phyloP scores from a whole-genome alignment of 2,113 vertebrate species.

The Isichthys henryi region DNA sequence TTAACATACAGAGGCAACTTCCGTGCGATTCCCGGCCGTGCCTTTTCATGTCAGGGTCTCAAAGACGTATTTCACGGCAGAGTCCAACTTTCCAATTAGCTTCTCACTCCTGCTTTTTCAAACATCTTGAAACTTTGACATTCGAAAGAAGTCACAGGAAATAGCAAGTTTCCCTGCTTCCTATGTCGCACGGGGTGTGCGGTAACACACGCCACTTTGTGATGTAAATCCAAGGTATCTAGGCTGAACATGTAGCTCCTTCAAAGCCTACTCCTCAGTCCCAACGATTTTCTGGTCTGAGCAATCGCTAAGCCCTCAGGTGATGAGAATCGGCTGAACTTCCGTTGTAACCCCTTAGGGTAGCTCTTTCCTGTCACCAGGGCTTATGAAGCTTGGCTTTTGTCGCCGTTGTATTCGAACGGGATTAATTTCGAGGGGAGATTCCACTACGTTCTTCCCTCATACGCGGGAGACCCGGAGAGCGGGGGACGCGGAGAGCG shows the following conservation, averaged over 20 bases:
- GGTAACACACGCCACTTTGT: conserved; percentile 9
- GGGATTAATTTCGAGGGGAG: conserved; percentile 7
- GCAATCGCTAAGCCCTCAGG: conserved; percentile 8
- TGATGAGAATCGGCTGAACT: conserved; percentile 23
- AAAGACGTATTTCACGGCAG: not conserved
- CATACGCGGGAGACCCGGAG: not conserved
- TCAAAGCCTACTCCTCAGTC: not conserved
- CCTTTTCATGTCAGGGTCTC: not conserved
- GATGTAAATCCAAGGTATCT: conserved; percentile 19
- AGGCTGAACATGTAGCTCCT: not conserved
- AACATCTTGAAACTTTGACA: not conserved
- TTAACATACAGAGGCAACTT: not conserved
- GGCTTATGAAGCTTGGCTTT: conserved; percentile 2
- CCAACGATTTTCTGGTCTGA: conserved; percentile 23
- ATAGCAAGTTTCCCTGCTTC: not conserved
- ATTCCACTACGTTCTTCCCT: not conserved
- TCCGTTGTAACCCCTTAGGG: not conserved
- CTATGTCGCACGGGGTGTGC: too few species aligned
- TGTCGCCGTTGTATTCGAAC: not conserved
- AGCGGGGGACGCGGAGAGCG: not conserved
- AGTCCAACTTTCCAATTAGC: not conserved
- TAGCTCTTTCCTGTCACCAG: not conserved
- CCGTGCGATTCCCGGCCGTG: not conserved
- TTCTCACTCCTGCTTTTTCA: not conserved
- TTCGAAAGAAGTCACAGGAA: not conserved